phyloP scores from a whole-genome alignment of 30 jellyfish, hydroid and myxozoan genomes.

The Cassiopea andromeda region DNA sequence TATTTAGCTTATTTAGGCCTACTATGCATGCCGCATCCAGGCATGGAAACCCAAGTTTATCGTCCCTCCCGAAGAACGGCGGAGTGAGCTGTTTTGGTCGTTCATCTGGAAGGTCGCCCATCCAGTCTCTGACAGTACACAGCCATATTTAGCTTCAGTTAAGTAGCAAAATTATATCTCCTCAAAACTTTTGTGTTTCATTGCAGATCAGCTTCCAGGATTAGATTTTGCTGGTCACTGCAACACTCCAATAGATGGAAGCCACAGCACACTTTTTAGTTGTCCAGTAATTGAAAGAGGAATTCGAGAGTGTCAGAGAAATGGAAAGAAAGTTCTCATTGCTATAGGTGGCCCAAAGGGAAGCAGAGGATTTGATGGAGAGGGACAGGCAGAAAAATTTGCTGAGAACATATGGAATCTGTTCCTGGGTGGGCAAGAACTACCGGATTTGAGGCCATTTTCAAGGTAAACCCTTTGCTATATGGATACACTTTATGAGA shows the following conservation, averaged over 20 bases:
- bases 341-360: conserved; percentile 91
- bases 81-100: too few relatives aligned
- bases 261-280: conserved; percentile 68
- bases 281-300: conserved; percentile 87
- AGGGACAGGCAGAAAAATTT: conserved; percentile 79
- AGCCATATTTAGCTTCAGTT: not conserved
- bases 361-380: conserved; percentile 60
- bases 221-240: conserved; percentile 82
- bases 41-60: too few relatives aligned
- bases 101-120: too few relatives aligned
- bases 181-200: not conserved
- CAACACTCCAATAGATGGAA: conserved; percentile 51
- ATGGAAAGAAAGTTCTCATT: conserved; percentile 78
- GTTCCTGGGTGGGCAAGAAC: conserved; percentile 81
- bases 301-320: conserved; percentile 75
- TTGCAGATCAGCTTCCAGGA: conserved; percentile 84
- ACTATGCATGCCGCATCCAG: too few relatives aligned
- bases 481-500: not conserved
- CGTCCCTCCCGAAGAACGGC: too few relatives aligned
- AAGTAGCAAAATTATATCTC: not conserved
- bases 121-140: too few relatives aligned
- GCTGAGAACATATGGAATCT: conserved; percentile 87
- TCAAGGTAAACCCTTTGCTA: conserved; percentile 46
- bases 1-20: too few relatives aligned
- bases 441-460: conserved; percentile 83